Conservation (phyloP, 2,888 invertebrate genomes). For the Andrena fulva region DNA sequence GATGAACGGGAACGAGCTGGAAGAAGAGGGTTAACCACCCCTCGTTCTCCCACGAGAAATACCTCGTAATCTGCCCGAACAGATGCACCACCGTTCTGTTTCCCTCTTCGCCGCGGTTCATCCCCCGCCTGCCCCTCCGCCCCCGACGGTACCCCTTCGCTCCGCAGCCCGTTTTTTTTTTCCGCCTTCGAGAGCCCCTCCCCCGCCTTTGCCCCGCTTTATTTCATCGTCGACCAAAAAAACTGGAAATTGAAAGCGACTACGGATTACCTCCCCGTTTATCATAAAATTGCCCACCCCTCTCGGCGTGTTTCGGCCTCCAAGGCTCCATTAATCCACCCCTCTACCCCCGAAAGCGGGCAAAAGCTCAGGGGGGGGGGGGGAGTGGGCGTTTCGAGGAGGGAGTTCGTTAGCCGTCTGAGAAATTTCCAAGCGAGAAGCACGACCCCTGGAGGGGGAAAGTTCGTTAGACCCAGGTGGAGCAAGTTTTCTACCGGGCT, state of each 20-base stretch:
- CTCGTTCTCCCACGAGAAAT: constrained; percentile 73
- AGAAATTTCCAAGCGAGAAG: not conserved
- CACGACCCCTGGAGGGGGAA: not conserved
- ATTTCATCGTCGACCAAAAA: not conserved
- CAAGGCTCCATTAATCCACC: not conserved
- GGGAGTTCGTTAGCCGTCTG: not conserved
- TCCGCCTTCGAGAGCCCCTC: not conserved
- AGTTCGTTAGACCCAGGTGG: not conserved
- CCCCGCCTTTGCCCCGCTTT: constrained; percentile 2
- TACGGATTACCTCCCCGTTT: not conserved
- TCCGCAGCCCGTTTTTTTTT: not conserved
- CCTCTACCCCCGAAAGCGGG: not conserved
- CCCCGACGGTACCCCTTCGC: not conserved
- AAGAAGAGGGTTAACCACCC: constrained; percentile 73
- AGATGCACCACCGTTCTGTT: constrained; percentile 55
- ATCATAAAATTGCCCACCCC: not conserved
- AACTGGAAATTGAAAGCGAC: constrained; percentile 14
- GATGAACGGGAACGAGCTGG: constrained; percentile 29
- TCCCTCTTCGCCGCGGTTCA: not conserved
- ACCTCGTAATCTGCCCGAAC: constrained; percentile 70
- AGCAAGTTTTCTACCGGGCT: constrained; percentile 46
- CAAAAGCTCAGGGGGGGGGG: not conserved
- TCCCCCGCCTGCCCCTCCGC: not conserved
- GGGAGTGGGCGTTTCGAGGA: not conserved
- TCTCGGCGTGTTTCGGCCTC: not conserved